Base-by-base conservation (phyloP, 1,140 invertebrate species). In the Diuraphis noxia region DNA sequence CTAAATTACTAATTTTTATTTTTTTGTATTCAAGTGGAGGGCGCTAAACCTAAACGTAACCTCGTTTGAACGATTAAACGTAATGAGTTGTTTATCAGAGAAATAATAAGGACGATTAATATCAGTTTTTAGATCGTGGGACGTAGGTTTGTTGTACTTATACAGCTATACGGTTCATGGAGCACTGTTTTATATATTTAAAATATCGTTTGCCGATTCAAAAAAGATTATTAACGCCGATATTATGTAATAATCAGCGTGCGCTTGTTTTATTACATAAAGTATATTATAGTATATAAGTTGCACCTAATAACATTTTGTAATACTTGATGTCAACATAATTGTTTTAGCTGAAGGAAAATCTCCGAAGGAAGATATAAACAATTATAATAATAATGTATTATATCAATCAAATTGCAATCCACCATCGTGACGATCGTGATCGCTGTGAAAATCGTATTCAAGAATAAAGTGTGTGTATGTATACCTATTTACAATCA, bases 51-150 rank as follows among this genome's bases (percentile, higher is more conserved):
- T 72, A 86, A 21, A 49, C 9, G 17, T 40, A 86, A 86, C 84
- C 84, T 86, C 43, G 43, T 49, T 41, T n/a, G 34, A 86, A 86
- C 43, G n/a, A 36, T 86, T 86, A 86, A 86, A 46, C 17, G 46
- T 86, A 86, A 49, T 49, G 84, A 49, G 43, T 49, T 49, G 43
- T 46, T 86, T 49, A 86, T 86, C 84, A 41, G 34, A 36, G 34
- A 49, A 30, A 86, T 36, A 49, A 86, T 86, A 86, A 86, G 84
- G 84, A 49, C 41, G 84, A 49, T 49, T 49, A 49, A 49, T 86
- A 86, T 86, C 84, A 49, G 43, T 82, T 38, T 82, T 82, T 82
- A 40, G 79, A 46, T n/a, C 82, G 82, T 85, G 82, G 82, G 82
- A 85, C 41, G 82, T 43, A n/a, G 10, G 81, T 25, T 85, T 46